phyloP scores from a whole-genome alignment of 2,888 invertebrate genomes.

The Notocelia uddmanniana region DNA sequence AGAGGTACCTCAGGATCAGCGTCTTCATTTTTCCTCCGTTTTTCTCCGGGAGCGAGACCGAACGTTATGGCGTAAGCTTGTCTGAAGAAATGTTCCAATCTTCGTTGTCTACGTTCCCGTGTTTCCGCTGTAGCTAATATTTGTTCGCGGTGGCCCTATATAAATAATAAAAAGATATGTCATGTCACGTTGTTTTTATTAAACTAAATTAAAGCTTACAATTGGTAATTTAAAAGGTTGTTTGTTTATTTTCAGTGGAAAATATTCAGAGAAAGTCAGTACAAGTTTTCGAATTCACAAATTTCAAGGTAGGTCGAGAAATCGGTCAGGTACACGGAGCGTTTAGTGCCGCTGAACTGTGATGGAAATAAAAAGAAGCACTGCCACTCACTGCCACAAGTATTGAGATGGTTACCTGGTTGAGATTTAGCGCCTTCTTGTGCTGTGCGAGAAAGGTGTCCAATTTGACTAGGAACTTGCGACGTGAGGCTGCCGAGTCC shows the following conservation, averaged over 20 bases:
- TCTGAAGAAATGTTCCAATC: conserved; percentile 97
- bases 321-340: too few species aligned
- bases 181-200: too few species aligned
- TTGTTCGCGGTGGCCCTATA: conserved; percentile 91
- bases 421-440: conserved; percentile 92
- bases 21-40: conserved; percentile 90
- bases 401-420: conserved; percentile 82
- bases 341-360: too few species aligned
- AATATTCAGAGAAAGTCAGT: too few species aligned
- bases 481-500: conserved; percentile 91
- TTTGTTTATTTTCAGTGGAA: too few species aligned
- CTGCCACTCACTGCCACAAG: neutral
- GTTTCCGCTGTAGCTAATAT: conserved; percentile 97
- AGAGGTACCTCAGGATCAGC: conserved; percentile 90
- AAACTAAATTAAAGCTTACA: too few species aligned
- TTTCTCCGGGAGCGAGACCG: conserved; percentile 94
- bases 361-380: too few species aligned
- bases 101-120: conserved; percentile 95
- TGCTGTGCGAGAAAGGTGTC: conserved; percentile 94
- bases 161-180: conserved; percentile 2
- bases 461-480: conserved; percentile 95
- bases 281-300: too few species aligned
- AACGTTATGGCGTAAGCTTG: conserved; percentile 98
- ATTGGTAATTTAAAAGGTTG: too few species aligned
- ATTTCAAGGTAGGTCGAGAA: too few species aligned